These are phyloP conservation scores for Nasonia oneida DNA, from an alignment of 2,888 invertebrate species.

Conservation along the genomic window DNA sequence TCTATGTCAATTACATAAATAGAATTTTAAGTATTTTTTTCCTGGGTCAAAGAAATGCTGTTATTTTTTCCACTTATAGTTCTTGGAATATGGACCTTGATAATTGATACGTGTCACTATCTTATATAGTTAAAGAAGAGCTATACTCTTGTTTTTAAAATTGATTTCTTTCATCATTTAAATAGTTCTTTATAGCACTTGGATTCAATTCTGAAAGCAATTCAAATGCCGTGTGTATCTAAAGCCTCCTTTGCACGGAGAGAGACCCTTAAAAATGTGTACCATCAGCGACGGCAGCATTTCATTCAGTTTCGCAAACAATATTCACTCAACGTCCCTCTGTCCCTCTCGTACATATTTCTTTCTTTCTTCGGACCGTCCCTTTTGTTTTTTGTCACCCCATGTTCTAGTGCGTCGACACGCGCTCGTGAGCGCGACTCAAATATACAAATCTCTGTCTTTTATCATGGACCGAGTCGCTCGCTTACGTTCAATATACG, in stretches of 20 bases:
- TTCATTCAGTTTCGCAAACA: slow-evolving; percentile 18
- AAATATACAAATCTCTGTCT: slow-evolving; percentile 38
- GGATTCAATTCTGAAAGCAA: not conserved
- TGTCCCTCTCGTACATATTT: slow-evolving; percentile 12
- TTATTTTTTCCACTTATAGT: not conserved
- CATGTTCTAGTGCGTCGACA: not conserved
- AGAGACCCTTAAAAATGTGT: not conserved
- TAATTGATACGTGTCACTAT: no score
- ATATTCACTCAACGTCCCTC: slow-evolving; percentile 33
- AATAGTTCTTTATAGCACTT: not conserved
- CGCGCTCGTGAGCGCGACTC: not conserved
- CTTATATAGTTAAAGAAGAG: no score
- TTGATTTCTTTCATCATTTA: not conserved
- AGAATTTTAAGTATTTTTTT: not conserved
- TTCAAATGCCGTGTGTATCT: not conserved
- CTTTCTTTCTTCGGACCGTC: not conserved
- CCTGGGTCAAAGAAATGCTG: not conserved
- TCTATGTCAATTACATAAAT: no score
- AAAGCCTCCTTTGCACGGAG: not conserved
- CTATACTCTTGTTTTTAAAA: no score
- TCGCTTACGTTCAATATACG: slow-evolving; percentile 12
- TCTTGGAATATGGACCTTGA: no score
- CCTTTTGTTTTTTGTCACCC: not conserved
- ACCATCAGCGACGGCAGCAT: not conserved
- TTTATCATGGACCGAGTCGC: slow-evolving; percentile 21